Evolutionary conservation across 2,888 invertebrate species (phyloP), one percentile per base, ranked within the genome.

Genomic region (Pyrgus malvae): DNA sequence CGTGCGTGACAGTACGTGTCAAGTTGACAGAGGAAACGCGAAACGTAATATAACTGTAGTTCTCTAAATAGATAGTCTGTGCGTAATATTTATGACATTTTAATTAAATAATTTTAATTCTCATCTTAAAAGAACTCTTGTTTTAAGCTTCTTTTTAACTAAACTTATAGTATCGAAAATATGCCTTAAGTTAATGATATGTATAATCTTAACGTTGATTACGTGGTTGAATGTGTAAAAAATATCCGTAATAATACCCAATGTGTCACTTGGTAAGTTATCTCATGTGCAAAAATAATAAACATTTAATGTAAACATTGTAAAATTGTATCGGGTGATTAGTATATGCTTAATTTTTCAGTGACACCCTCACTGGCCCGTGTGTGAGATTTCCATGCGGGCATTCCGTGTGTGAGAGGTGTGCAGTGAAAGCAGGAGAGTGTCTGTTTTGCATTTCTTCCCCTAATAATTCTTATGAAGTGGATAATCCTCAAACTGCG

Each of bases 311-410:
- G 4, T 29, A 1, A 0, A 2, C n/a, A n/a, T 11, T 29, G 29
- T 29, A 27, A 7, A 3, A n/a, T 27, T 1, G 2, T 3, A 2
- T 27, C n/a, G 0, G 4, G n/a, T 29, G 1, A 3, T 29, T 2
- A n/a, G 3, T 2, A 29, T 29, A n/a, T 11, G 2, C 11, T 29
- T 29, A n/a, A n/a, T n/a, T 29, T 29, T 65, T 21, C 63, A 88
- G 89, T 72, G 83, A 83, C 60, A 78, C 74, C 55, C 57, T 67
- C n/a, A 66, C 63, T 58, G 77, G 77, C 23, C 54, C 51, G 12
- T 76, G 76, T 17, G 29, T 72, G 53, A 76, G 83, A 65, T 84
- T 76, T 58, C 48, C 64, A 4, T 88, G 88, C 66, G 87, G 88
- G n/a, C 87, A 87, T 59, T 65, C 69, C 14, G 65, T 70, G 49